Percentiles rank a stretch among this genome's conserved stretches.
phyloP scores from a whole-genome alignment of 2,797 vertebrate species.

The Danio tinwini region DNA sequence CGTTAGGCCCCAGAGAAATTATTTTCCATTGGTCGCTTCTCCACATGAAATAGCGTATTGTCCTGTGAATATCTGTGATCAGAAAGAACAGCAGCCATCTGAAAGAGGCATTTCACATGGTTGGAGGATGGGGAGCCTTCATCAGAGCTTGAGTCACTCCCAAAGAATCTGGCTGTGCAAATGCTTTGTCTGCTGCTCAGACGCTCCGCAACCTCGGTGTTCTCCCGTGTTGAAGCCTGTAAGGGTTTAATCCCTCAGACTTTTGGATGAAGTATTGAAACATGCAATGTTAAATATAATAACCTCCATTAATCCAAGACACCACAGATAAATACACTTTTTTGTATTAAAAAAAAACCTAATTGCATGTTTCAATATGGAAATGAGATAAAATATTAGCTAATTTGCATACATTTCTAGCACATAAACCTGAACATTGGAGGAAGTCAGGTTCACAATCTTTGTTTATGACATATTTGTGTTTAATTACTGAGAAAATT shows the following conservation, averaged over 20 bases:
- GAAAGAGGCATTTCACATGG: conserved; percentile 46
- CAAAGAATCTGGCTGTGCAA: conserved; percentile 63
- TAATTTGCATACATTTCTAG: no score
- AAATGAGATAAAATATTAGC: no score
- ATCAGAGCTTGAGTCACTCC: conserved; percentile 65
- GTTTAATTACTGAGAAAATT: no score
- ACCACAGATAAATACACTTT: no score
- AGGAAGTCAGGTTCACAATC: no score
- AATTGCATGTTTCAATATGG: no score
- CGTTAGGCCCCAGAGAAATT: conserved; percentile 62
- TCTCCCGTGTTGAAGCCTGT: conserved; percentile 40
- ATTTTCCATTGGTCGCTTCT: conserved; percentile 61
- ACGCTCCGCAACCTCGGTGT: conserved; percentile 45
- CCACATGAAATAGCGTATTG: conserved; percentile 44
- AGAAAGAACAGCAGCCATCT: conserved; percentile 60
- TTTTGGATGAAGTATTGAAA: conserved; percentile 66
- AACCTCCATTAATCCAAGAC: conserved; percentile 75
- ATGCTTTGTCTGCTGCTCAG: conserved; percentile 59
- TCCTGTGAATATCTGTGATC: conserved; percentile 68
- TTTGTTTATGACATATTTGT: no score
- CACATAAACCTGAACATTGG: no score
- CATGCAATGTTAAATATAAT: conserved; percentile 71
- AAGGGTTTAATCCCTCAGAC: conserved; percentile 46
- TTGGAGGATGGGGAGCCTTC: conserved; percentile 45
- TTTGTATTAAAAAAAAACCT: no score